Base-by-base conservation (phyloP, 2,113 vertebrate genomes). In the Ginglymostoma cirratum region DNA sequence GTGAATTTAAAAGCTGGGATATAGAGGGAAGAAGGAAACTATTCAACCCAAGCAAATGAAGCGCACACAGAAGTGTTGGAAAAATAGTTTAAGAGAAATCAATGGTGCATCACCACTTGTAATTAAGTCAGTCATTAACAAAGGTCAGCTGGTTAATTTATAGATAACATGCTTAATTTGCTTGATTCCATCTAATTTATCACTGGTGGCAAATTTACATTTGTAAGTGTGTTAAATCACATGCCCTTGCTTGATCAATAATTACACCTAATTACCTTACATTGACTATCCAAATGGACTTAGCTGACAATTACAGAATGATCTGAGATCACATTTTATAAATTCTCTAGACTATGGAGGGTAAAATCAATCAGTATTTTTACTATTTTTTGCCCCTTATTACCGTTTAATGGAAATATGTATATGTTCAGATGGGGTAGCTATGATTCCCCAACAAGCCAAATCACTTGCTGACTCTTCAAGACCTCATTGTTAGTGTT, bases 221-320 rank as follows among this genome's bases (percentile, higher is more conserved):
- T 93, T 93, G 89, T 93, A 93, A 93, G 38, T 93, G 61, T 93
- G 61, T 93, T 93, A 66, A 93, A 93, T 93, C 65, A 93, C 89
- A 93, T 93, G 65, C 89, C 61, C 34, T 93, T 67, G 34, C 89
- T 93, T 21, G 19, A 61, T 67, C 89, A 93, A 93, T 93, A 93
- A 93, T 93, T 93, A 65, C 2, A 93, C n/a, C 89, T 93, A 93
- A 93, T 93, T 93, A 65, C 61, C 89, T 93, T 93, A 93, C 89
- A 67, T 66, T 93, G 89, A 66, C 30, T 66, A 67, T 93, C 89
- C 65, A 93, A 93, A 93, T 67, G 61, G 34, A 38, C 65, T 66
- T 93, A 93, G 38, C 61, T 66, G 89, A 93, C n/a, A 93, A 93
- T 93, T 52, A 42, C 61, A 66, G 34, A 17, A 38, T 66, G n/a